These are phyloP conservation scores for Odontophorus gujanensis DNA, from an alignment of 2,113 vertebrate species.

Conservation along the genomic window DNA sequence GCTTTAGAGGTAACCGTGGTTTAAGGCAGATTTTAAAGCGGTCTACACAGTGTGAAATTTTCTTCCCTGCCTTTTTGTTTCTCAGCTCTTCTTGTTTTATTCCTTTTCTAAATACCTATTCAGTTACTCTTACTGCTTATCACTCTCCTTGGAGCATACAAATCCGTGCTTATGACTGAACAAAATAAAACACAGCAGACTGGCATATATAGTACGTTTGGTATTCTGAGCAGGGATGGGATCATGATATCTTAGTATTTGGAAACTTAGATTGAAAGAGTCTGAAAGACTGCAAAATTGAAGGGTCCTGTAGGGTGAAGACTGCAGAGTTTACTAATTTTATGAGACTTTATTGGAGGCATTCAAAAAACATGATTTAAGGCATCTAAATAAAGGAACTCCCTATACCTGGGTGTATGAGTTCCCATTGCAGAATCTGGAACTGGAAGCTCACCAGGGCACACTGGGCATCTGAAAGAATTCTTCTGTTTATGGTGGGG, in stretches of 20 bases:
- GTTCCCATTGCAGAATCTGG: not conserved
- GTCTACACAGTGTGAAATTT: fast-evolving
- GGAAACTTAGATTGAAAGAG: not conserved
- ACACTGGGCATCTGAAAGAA: not conserved
- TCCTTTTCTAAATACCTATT: not conserved
- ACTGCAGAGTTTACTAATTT: not conserved
- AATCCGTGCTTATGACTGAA: not conserved
- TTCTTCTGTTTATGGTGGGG: not conserved
- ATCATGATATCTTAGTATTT: not conserved
- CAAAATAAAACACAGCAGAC: not conserved
- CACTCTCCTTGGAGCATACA: not conserved
- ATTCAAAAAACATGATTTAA: not conserved
- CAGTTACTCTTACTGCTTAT: not conserved
- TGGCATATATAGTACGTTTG: not conserved
- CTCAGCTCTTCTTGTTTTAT: not conserved
- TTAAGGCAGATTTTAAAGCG: not conserved
- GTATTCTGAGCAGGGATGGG: not conserved
- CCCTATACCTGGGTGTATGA: not conserved
- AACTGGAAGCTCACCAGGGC: not conserved
- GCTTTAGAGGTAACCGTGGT: not conserved
- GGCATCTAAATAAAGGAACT: not conserved
- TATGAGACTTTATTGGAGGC: not conserved
- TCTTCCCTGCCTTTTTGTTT: not conserved
- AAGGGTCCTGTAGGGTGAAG: not conserved
- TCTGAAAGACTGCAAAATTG: not conserved